Base-by-base conservation (phyloP, 2,888 invertebrate species). In the Stenoptilia bipunctidactyla region DNA sequence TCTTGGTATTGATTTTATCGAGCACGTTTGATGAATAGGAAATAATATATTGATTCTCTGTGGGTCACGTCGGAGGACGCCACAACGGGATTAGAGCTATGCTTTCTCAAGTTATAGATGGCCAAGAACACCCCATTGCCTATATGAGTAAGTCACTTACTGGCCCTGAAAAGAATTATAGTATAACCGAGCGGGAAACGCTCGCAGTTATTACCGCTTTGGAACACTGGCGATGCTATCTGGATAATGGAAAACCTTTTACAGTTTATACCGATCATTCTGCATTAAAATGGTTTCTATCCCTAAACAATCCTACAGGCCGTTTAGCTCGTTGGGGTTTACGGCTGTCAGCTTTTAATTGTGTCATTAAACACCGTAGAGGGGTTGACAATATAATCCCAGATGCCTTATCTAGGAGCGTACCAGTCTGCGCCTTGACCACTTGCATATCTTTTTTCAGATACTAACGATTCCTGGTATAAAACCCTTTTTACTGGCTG, bases 331-430 rank as follows among this genome's bases (percentile, higher is more conserved):
- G 43, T 2, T 41, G 44, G 44, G 41, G 44, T 12, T 37, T 39
- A 13, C 27, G 40, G 12, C 14, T 42, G 2, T 42, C 42, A 2
- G 14, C 42, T 8, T 42, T 39, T 15, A 34, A 42, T 13, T 42
- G 36, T 15, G 34, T 14, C 1, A 35, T 42, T 9, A 40, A 43
- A 37, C 47, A 47, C 36, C 37, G 47, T 1, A 34, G 40, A 1
- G 51, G 55, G 5, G 9, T 1, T 0, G 53, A 57, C 2, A 55
- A 54, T 25, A 39, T 56, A 6, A 15, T 39, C 6, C 38, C 38
- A 5, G 38, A 39, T 13, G 20, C 20, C 8, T 10, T 39, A 3
- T 39, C 34, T 8, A 20, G 20, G 20, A 20, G 20, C 8, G 20
- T 20, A 20, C 20, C 20, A 20, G 20, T 20, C 3, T 3, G 8